Base-by-base conservation (phyloP, 2,113 vertebrate genomes). In the Hippocampus barbouri region DNA sequence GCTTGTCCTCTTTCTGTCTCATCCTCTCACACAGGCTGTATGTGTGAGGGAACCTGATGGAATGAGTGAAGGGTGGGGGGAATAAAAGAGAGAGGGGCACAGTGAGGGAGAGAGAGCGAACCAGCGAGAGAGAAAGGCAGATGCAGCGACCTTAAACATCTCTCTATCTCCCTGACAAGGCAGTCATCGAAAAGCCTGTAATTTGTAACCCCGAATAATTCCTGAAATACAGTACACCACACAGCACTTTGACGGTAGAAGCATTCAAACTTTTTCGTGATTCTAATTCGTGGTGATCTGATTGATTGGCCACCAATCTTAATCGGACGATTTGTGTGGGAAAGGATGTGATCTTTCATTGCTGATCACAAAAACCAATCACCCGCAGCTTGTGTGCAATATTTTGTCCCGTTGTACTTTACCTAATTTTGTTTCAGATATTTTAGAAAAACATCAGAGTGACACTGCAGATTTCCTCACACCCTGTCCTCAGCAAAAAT, bases 1-100 rank as follows among this genome's bases (percentile, higher is more conserved):
- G 80, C 73, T 65, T 70, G 11, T 61, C 72, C 68, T 79, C 61
- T 67, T 38, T 80, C 75, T 71, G 71, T 74, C 76, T 70, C 78
- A 72, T 78, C 73, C 86, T 80, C 75, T 69, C 70, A 69, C 82
- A 73, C 75, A 86, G 89, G 69, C 78, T 83, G 76, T 75, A 71
- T 75, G 77, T 75, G 43, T 86, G 80, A 74, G 76, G 81, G 75
- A 81, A 89, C 82, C 87, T 83, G 83, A 83, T 82, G 85, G 83
- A 83, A 77, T 76, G 84, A 87, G 77, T 85, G 73, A 68, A 56
- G 66, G 78, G 78, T 77, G 59, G 75, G 56, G 75, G 77, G 49
- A 65, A 49, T 70, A 51, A 75, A 27, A 23, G 45, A 64, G 43
- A 72, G 47, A 66, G 63, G 67, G 53, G 54, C 72, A 72, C 70